These are phyloP conservation scores for Xiphophorus couchianus DNA, from an alignment of 2,113 vertebrate species.

Conservation along the genomic window DNA sequence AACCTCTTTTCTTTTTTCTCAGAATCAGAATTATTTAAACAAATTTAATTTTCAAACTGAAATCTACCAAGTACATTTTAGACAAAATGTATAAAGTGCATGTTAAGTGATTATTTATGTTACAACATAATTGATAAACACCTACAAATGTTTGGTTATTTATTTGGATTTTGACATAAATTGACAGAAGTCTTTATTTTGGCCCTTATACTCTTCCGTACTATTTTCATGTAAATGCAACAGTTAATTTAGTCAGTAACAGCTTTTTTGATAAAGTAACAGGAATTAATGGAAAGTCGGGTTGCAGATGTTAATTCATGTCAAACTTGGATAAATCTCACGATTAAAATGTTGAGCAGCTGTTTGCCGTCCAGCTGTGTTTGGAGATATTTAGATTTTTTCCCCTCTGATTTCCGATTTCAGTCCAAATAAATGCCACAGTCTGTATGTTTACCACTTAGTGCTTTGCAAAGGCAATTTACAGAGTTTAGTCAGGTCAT, in stretches of 20 bases:
- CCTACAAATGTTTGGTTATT: too few species aligned
- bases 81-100: too few species aligned
- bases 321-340: background rate
- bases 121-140: too few species aligned
- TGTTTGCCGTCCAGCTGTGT: background rate
- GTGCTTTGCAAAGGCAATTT: slow-evolving; percentile 17
- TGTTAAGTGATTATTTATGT: too few species aligned
- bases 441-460: slow-evolving; percentile 36
- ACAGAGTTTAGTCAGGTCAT: slow-evolving; percentile 38
- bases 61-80: too few species aligned
- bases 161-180: too few species aligned
- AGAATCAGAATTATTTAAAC: too few species aligned
- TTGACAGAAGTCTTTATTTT: too few species aligned
- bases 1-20: too few species aligned
- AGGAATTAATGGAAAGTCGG: background rate
- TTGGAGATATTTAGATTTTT: background rate
- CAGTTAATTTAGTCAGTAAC: too few species aligned
- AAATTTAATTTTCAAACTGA: too few species aligned
- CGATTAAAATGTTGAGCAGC: background rate
- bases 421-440: background rate
- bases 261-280: background rate
- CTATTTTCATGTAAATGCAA: background rate
- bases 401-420: background rate
- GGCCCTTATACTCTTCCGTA: too few species aligned
- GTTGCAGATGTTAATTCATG: background rate